A percentile compares a stretch with the other conserved stretches of the same genome.
phyloP scores from a whole-genome alignment of 1,140 invertebrate genomes.

The Atta texana region DNA sequence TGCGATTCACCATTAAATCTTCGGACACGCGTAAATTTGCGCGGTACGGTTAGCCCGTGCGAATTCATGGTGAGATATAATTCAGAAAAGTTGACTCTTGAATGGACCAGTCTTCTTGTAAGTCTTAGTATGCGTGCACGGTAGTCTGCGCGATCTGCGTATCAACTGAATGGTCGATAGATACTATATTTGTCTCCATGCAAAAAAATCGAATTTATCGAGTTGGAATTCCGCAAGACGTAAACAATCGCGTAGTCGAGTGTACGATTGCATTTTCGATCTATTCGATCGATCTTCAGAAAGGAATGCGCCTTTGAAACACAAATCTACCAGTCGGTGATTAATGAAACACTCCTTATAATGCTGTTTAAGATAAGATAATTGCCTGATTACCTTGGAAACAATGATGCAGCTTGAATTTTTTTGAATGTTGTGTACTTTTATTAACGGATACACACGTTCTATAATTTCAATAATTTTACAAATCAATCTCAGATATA shows the following conservation, averaged over 20 bases:
- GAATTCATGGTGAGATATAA: conserved; percentile 76
- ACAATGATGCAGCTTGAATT: background rate
- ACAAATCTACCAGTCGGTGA: conserved; percentile 69
- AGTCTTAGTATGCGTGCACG: conserved; percentile 49
- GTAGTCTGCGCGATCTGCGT: conserved; percentile 62
- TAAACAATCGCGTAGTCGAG: conserved; percentile 69
- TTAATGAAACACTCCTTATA: conserved; percentile 63
- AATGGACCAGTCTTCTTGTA: conserved; percentile 76
- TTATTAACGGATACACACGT: too few relatives aligned
- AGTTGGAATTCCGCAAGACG: conserved; percentile 69
- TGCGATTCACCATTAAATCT: background rate
- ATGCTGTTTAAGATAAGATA: conserved; percentile 28
- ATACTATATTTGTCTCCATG: conserved; percentile 76
- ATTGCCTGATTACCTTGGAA: conserved; percentile 60
- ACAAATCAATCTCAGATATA: background rate
- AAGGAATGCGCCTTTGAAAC: background rate
- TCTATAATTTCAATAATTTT: background rate
- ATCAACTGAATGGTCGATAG: conserved; percentile 74
- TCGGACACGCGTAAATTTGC: conserved; percentile 59
- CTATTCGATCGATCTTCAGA: conserved; percentile 18
- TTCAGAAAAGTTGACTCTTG: conserved; percentile 79
- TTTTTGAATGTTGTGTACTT: background rate
- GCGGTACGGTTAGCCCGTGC: conserved; percentile 54
- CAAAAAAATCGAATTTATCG: conserved; percentile 80
- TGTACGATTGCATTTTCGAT: conserved; percentile 46